Evolutionary conservation across 1,140 invertebrate species (phyloP), one percentile per base, ranked within the genome.

Genomic region (Pissodes strobi): DNA sequence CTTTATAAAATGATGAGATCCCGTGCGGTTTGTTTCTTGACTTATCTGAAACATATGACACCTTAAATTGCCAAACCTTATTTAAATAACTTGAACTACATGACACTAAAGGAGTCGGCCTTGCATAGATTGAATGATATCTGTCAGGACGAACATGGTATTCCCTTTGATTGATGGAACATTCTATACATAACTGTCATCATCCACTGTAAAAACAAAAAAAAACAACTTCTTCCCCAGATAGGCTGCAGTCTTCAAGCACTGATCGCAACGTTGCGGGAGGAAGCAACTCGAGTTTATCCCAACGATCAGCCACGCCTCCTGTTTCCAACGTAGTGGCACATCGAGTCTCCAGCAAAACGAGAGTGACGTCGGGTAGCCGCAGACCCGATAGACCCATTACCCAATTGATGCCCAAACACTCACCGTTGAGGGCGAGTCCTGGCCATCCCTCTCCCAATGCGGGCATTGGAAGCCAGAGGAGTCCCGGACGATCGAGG

Each of bases 311-410:
- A 8, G 70, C 69, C 51, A 75, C 76, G 5, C 72, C 75, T 25
- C 68, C 34, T 69, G 74, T 57, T 76, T 21, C 43, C 0, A 48
- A 57, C n/a, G 39, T 23, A 22, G 80, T 81, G 5, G 83, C 81
- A 2, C 83, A 86, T 65, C 80, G 86, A 18, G 83, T 83, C n/a
- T 83, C 82, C 5, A 85, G 82, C n/a, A 85, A 85, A 66, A 87
- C 86, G 3, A 82, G 84, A 69, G 86, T 88, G 51, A 79, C 85
- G 0, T 86, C 83, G 57, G 86, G 85, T 21, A 84, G 86, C 60
- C 81, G 83, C 2, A 77, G 79, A 3, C 73, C 80, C 8, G 80
- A 83, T 48, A 53, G 76, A 39, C 73, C 63, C 17, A 76, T 76
- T 34, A 75, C 72, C 5, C 74, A 76, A 57, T 79, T 70, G 67